Percentiles rank a stretch among this genome's conserved stretches.
Conservation (phyloP, 1,140 invertebrate genomes). For the Cyclargus thomasi region DNA sequence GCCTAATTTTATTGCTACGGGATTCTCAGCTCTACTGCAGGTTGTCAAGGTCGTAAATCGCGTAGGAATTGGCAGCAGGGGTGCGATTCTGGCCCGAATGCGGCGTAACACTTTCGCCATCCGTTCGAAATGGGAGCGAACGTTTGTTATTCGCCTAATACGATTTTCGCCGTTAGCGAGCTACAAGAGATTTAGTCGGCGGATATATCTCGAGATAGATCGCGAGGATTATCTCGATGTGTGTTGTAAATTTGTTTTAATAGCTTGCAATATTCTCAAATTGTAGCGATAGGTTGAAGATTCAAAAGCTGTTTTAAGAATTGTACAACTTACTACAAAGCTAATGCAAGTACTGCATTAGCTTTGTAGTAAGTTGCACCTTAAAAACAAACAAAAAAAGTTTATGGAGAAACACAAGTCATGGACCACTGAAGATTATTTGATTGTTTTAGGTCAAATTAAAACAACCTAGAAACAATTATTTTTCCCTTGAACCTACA, state of each 20-base stretch:
- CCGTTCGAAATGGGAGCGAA: slow-evolving; percentile 49
- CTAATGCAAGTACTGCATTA: no score
- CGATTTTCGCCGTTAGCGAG: slow-evolving; percentile 41
- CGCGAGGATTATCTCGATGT: background rate
- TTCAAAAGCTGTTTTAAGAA: no score
- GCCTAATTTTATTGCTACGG: slow-evolving; percentile 18
- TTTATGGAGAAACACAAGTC: no score
- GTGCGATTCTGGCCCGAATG: slow-evolving; percentile 33
- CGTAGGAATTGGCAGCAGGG: slow-evolving; percentile 24
- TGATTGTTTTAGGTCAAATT: background rate
- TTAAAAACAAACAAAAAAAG: no score
- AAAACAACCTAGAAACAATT: background rate
- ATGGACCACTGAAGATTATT: no score
- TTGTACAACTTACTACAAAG: no score
- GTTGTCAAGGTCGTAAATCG: slow-evolving; percentile 13
- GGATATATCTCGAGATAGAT: background rate
- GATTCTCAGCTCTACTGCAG: slow-evolving; percentile 17
- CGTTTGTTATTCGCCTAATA: slow-evolving; percentile 50
- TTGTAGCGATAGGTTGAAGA: background rate
- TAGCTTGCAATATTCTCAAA: background rate
- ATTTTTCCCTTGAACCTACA: background rate
- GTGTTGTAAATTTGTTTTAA: background rate
- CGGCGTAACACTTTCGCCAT: slow-evolving; percentile 56
- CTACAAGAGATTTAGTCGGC: slow-evolving; percentile 16
- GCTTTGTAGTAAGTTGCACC: no score